phyloP scores from a whole-genome alignment of 2,113 vertebrate species.

The Nesoenas mayeri region DNA sequence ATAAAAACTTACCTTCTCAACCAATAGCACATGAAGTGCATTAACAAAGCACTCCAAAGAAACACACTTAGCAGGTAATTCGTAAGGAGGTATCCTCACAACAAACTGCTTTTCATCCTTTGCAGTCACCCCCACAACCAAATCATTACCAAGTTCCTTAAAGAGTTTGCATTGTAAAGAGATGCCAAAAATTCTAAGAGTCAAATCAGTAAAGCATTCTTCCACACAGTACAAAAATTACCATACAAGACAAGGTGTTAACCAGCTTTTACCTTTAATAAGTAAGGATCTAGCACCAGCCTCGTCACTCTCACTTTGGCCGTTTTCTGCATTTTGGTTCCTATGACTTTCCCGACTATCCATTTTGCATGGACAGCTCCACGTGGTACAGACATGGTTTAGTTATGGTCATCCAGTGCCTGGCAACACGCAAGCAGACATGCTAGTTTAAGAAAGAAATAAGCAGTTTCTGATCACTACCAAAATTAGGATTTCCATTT shows the following conservation, averaged over 20 bases:
- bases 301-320: slow-evolving; percentile 95
- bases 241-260: neutral
- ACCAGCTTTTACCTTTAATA: slow-evolving; percentile 87
- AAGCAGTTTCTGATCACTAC: rapidly evolving
- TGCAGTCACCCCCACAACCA: neutral
- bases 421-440: slow-evolving; percentile 32
- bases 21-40: neutral
- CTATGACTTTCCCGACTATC: slow-evolving; percentile 93
- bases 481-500: neutral
- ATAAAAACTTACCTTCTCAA: neutral
- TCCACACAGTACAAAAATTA: neutral
- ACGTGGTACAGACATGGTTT: slow-evolving; percentile 83
- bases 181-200: neutral
- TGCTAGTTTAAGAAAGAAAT: slow-evolving; percentile 41
- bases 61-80: neutral
- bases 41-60: slow-evolving; percentile 2
- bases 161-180: neutral
- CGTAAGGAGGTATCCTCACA: neutral
- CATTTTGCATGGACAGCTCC: slow-evolving; percentile 91
- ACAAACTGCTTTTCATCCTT: neutral
- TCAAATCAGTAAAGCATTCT: neutral
- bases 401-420: slow-evolving; percentile 36
- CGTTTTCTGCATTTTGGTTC: slow-evolving; percentile 94
- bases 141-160: neutral
- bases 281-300: slow-evolving; percentile 90